phyloP scores from a whole-genome alignment of 2,888 invertebrate genomes.

The Tinea trinotella region DNA sequence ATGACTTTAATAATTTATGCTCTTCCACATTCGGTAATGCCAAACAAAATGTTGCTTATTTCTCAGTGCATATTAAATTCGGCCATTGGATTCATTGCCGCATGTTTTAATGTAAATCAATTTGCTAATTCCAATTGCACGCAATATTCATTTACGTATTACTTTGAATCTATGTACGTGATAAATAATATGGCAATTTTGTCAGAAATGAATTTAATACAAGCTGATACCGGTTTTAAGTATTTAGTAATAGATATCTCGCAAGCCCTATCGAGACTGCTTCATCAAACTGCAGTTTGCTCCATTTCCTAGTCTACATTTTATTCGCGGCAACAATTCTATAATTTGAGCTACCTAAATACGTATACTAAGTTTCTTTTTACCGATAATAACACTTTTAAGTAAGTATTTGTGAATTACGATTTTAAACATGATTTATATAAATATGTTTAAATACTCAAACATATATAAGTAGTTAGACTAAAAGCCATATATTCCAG shows the following conservation, averaged over 20 bases:
- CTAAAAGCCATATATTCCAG: too few relatives aligned
- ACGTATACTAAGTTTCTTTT: too few relatives aligned
- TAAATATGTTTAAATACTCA: too few relatives aligned
- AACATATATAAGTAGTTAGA: too few relatives aligned
- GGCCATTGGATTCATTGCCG: too few relatives aligned
- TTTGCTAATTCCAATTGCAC: conserved; percentile 17
- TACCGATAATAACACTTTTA: too few relatives aligned
- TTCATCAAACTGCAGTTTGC: conserved; percentile 6
- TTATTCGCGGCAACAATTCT: too few relatives aligned
- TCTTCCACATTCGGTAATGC: too few relatives aligned
- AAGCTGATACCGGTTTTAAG: conserved; percentile 11
- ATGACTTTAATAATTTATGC: too few relatives aligned
- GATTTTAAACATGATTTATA: too few relatives aligned
- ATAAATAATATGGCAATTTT: conserved; percentile 14
- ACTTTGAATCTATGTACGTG: not conserved
- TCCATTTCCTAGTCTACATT: conserved; percentile 8
- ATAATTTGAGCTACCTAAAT: too few relatives aligned
- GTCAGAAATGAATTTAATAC: not conserved
- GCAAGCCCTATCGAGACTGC: conserved; percentile 14
- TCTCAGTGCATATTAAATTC: not conserved
- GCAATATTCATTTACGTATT: conserved; percentile 13
- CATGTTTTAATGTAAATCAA: conserved; percentile 8
- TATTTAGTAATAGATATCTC: conserved; percentile 1
- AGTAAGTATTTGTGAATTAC: too few relatives aligned
- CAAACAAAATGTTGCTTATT: not conserved